Conservation (phyloP, 2,888 invertebrate species). For the Leptopilina syphax region DNA sequence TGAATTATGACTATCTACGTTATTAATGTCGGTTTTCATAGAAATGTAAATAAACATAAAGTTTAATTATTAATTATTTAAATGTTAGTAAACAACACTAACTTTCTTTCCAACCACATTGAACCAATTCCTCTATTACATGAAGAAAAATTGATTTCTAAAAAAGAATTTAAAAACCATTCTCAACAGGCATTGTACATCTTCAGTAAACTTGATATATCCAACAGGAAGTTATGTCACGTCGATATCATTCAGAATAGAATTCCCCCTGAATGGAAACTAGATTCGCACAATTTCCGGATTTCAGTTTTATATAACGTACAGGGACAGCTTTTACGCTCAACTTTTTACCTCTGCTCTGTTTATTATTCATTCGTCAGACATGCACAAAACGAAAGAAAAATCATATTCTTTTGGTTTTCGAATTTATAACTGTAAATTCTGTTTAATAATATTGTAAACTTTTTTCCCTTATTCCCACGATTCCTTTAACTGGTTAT, state of each 20-base stretch:
- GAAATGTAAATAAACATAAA: too few relatives aligned
- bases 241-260: conserved; percentile 22
- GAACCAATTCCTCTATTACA: too few relatives aligned
- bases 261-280: conserved; percentile 26
- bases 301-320: conserved; percentile 24
- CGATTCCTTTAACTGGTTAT: too few relatives aligned
- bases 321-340: background rate
- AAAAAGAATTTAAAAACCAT: background rate
- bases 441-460: too few relatives aligned
- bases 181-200: background rate
- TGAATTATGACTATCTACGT: too few relatives aligned
- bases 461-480: too few relatives aligned
- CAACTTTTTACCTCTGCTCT: conserved; percentile 20
- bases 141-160: background rate
- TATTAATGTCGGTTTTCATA: too few relatives aligned
- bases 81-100: too few relatives aligned
- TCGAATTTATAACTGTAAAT: background rate
- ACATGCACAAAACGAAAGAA: background rate
- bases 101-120: too few relatives aligned
- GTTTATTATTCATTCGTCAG: background rate
- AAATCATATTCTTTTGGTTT: background rate
- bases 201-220: conserved; percentile 7
- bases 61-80: too few relatives aligned
- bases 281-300: conserved; percentile 23
- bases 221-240: background rate